phyloP scores from a whole-genome alignment of 37 sponge, comb jelly and placozoan genomes.

The Mnemiopsis leidyi region DNA sequence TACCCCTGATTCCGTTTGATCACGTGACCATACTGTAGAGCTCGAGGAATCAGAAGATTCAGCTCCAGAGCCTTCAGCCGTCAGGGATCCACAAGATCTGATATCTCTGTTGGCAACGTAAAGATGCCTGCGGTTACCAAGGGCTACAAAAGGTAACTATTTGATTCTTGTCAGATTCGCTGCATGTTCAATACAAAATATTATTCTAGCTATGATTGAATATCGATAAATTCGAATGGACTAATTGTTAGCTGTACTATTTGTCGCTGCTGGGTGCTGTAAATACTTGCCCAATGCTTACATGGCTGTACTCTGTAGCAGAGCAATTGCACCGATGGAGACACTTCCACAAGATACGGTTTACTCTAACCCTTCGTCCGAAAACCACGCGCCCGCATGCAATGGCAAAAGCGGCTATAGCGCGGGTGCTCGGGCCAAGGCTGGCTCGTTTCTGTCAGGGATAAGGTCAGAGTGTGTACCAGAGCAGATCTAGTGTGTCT shows the following conservation, averaged over 20 bases:
- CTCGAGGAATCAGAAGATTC: conserved; percentile 2
- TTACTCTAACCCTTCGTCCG: background rate
- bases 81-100: background rate
- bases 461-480: background rate
- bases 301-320: background rate
- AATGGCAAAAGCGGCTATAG: background rate
- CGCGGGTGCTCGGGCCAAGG: background rate
- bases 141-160: conserved; percentile 33
- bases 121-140: background rate
- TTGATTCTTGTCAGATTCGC: background rate
- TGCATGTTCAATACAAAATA: background rate
- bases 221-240: too few relatives aligned
- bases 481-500: background rate
- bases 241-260: background rate
- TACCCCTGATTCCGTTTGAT: background rate
- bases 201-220: too few relatives aligned
- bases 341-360: background rate
- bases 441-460: background rate
- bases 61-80: conserved; percentile 18
- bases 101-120: background rate
- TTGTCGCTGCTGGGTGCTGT: background rate
- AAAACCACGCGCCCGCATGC: background rate
- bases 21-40: background rate
- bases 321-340: background rate
- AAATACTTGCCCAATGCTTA: background rate